Conservation (phyloP, 2,888 invertebrate genomes). For the Hofmannophila pseudospretella region DNA sequence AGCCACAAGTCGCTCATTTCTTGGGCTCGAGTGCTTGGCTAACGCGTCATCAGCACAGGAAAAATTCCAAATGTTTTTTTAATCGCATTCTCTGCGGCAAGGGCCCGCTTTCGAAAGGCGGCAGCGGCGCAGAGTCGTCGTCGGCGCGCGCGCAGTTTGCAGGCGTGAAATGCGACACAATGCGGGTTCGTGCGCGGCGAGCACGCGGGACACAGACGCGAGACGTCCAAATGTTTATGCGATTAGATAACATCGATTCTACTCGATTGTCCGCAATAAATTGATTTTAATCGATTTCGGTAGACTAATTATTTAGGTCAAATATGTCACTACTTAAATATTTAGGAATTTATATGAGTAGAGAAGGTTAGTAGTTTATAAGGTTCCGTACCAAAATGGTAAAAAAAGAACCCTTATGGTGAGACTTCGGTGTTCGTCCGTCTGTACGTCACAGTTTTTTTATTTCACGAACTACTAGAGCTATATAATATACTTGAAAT, state of each 20-base stretch:
- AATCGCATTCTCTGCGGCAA: constrained; percentile 37
- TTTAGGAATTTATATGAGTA: too few species aligned
- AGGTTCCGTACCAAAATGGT: too few species aligned
- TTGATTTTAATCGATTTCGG: constrained; percentile 29
- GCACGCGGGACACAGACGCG: constrained; percentile 34
- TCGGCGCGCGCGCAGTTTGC: constrained; percentile 32
- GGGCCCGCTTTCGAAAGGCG: constrained; percentile 41
- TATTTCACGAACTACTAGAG: too few species aligned
- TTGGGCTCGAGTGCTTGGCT: too few species aligned
- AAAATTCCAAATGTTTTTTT: constrained; percentile 33
- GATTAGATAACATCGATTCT: constrained; percentile 49
- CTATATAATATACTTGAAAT: too few species aligned
- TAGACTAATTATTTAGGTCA: constrained; percentile 7
- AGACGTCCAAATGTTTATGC: constrained; percentile 66
- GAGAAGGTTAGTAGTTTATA: too few species aligned
- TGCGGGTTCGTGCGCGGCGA: constrained; percentile 43
- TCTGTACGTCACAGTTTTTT: too few species aligned
- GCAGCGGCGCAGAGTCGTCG: constrained; percentile 29
- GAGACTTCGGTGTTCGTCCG: too few species aligned
- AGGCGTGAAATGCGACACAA: constrained; percentile 60
- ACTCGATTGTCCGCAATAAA: constrained; percentile 38
- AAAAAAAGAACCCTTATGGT: too few species aligned
- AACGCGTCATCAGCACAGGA: neutral
- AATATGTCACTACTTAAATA: neutral
- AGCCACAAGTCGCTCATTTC: too few species aligned